phyloP scores from a whole-genome alignment of 1,140 invertebrate genomes.

The Drosophila murphyi region DNA sequence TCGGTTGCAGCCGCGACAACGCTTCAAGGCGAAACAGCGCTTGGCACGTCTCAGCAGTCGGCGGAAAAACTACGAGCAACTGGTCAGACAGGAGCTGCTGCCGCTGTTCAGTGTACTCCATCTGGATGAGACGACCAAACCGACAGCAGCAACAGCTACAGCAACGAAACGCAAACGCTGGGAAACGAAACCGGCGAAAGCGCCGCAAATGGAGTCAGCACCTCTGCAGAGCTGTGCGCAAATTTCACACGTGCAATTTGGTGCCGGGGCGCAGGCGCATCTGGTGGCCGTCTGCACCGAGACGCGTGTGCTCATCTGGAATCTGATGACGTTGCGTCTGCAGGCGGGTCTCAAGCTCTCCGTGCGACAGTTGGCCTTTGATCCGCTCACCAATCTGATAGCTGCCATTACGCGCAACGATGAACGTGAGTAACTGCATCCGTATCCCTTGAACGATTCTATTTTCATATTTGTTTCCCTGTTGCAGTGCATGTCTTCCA shows the following conservation, averaged over 20 bases:
- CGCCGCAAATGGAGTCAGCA: neutral
- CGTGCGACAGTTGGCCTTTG: constrained; percentile 87
- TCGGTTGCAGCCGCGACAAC: constrained; percentile 50
- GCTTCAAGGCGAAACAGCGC: constrained; percentile 75
- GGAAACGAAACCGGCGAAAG: constrained; percentile 12
- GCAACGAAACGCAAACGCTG: constrained; percentile 26
- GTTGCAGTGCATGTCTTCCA: constrained; percentile 87
- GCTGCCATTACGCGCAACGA: constrained; percentile 88
- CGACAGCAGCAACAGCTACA: neutral
- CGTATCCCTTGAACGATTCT: neutral
- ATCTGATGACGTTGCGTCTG: constrained; percentile 88
- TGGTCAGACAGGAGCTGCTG: constrained; percentile 57
- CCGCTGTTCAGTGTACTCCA: constrained; percentile 64
- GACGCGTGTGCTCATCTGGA: constrained; percentile 88
- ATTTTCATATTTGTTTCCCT: neutral
- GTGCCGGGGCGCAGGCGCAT: constrained; percentile 87
- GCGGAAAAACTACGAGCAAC: constrained; percentile 42
- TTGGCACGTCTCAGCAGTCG: constrained; percentile 48
- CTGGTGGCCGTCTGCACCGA: constrained; percentile 86
- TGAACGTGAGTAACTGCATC: constrained; percentile 85
- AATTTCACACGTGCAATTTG: constrained; percentile 87
- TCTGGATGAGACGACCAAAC: constrained; percentile 54
- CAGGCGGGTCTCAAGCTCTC: constrained; percentile 76
- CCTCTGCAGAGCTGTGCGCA: constrained; percentile 69
- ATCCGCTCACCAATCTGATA: constrained; percentile 88